Evolutionary conservation across 1,140 invertebrate species (phyloP), one percentile per base, ranked within the genome.

Genomic region (Sitophilus oryzae): DNA sequence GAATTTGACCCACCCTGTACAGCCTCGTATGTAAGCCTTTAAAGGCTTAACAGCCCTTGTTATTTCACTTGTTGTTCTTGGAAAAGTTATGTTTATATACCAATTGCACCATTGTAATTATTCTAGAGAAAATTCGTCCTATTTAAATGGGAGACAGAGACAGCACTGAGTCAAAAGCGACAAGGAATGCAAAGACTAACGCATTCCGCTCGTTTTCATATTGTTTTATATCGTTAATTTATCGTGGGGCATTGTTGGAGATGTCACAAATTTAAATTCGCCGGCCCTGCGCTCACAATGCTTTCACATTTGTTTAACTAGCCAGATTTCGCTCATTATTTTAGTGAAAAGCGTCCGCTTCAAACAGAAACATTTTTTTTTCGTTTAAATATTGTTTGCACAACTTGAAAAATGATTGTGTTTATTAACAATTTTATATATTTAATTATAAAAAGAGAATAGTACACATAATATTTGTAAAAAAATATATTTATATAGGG

Each of bases 151-250:
- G 36, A 18, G 30, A 18, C 21, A 54, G 44, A 41, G 36, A 55
- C n/a, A 48, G 51, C 46, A 57, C 6, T 34, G 38, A 19, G 35
- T 46, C 23, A 41, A 49, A 45, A 49, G 47, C 45, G 52, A 20
- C 59, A 61, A 63, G 66, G 65, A 68, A 68, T 68, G 64, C 46
- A 61, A 68, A 68, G 65, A 65, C 65, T 65, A 59, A 49, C 63
- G 58, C 58, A 60, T 67, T 67, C 65, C 61, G 42, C 62, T 45
- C 61, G 61, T 62, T 65, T 62, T 66, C 65, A 64, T 66, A 66
- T 68, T 68, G 64, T 68, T 68, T 68, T 68, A 68, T 68, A 68
- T 68, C 61, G 63, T 61, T 68, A 66, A 68, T 68, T 68, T 68
- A 68, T 68, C 61, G 66, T 66, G 64, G 61, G 61, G 63, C 65